phyloP scores from a whole-genome alignment of 2,113 vertebrate species.

The Xenus cinereus region DNA sequence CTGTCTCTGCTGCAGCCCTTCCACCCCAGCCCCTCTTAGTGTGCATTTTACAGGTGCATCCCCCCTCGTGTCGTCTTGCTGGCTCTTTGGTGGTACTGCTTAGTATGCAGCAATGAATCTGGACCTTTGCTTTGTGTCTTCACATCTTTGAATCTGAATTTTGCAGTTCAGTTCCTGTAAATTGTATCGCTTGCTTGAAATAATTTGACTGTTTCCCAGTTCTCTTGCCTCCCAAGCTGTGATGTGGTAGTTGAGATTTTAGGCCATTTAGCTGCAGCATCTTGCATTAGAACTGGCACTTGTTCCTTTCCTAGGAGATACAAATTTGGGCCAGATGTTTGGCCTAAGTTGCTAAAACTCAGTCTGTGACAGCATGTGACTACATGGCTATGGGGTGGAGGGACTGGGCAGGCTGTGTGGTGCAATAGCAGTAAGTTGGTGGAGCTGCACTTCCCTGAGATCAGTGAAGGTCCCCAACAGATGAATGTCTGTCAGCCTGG shows the following conservation, averaged over 20 bases:
- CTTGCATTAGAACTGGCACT: neutral
- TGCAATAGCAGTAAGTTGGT: rapidly evolving
- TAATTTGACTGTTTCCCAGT: neutral
- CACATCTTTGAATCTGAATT: neutral
- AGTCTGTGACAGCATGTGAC: rapidly evolving
- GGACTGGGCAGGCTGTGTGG: neutral
- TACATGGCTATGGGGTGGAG: rapidly evolving
- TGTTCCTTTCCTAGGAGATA: neutral
- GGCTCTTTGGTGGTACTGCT: neutral
- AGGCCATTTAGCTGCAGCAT: neutral
- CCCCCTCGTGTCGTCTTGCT: neutral
- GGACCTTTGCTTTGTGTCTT: neutral
- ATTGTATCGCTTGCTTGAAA: neutral
- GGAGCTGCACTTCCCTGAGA: neutral
- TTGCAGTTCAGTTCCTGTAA: neutral
- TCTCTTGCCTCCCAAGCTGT: neutral
- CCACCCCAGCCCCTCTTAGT: rapidly evolving
- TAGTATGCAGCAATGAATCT: rapidly evolving
- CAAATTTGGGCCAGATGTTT: neutral
- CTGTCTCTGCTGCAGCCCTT: neutral
- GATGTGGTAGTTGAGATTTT: neutral
- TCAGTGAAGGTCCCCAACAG: neutral
- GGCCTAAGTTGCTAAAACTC: neutral
- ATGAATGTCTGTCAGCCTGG: neutral
- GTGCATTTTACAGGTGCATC: neutral